phyloP scores from a whole-genome alignment of 2,888 invertebrate genomes.

The Trissolcus brochymenae region DNA sequence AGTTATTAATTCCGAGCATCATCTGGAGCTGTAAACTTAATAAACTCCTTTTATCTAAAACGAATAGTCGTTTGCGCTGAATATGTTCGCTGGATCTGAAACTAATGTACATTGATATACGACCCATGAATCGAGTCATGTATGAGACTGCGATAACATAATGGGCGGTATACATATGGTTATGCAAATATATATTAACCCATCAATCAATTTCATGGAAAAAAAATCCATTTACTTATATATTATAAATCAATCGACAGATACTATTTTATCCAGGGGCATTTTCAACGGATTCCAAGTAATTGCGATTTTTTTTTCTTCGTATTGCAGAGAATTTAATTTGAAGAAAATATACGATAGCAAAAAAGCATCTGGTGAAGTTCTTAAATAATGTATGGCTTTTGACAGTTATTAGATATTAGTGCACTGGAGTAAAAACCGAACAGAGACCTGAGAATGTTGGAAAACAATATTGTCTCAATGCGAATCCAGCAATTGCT shows the following conservation, averaged over 20 bases:
- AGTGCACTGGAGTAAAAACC: conserved; percentile 10
- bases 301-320: too few relatives aligned
- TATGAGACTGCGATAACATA: conserved; percentile 41
- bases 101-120: conserved; percentile 47
- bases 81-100: conserved; percentile 26
- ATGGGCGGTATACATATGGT: conserved; percentile 26
- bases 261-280: too few relatives aligned
- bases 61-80: conserved; percentile 20
- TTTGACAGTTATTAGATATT: conserved; percentile 25
- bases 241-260: too few relatives aligned
- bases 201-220: conserved; percentile 33
- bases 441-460: conserved; percentile 15
- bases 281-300: too few relatives aligned
- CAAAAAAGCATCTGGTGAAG: neutral
- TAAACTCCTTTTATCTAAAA: conserved; percentile 35
- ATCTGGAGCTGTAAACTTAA: conserved; percentile 28
- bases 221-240: conserved; percentile 11
- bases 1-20: conserved; percentile 23
- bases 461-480: conserved; percentile 49
- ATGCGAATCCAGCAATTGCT: conserved; percentile 31
- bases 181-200: conserved; percentile 37
- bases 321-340: neutral
- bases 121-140: conserved; percentile 39
- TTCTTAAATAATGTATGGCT: conserved; percentile 23
- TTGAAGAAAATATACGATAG: neutral